A percentile compares a stretch with the other conserved stretches of the same genome.
Conservation (phyloP, 64 coral and sea anemone species). For the Actinia equina region DNA sequence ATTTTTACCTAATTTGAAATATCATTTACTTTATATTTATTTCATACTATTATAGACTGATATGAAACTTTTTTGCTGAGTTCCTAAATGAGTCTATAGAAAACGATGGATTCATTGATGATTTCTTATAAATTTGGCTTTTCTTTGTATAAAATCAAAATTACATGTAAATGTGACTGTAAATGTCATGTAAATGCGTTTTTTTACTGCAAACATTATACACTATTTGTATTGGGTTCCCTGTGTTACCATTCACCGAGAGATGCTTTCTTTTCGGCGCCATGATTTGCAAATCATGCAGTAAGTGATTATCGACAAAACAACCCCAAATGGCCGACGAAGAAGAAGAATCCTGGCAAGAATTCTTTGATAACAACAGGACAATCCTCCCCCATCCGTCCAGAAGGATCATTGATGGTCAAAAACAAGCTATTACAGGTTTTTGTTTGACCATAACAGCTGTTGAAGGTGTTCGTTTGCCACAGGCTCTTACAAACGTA, state of each 20-base stretch:
- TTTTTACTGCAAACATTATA: too few relatives aligned
- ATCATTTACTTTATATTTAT: too few relatives aligned
- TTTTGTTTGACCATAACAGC: constrained; percentile 78
- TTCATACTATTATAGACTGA: too few relatives aligned
- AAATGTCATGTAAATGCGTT: too few relatives aligned
- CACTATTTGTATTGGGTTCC: not conserved
- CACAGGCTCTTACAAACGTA: constrained; percentile 52
- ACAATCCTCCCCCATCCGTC: constrained; percentile 71
- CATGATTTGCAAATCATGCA: constrained; percentile 23
- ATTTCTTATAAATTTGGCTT: too few relatives aligned
- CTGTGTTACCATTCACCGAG: constrained; percentile 30
- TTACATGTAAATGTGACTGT: too few relatives aligned
- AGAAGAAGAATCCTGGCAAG: constrained; percentile 90
- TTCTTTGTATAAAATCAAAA: too few relatives aligned
- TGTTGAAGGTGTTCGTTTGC: constrained; percentile 74
- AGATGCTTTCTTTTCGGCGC: constrained; percentile 52
- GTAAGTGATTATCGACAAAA: constrained; percentile 22
- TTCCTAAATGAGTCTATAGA: too few relatives aligned
- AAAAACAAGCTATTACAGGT: constrained; percentile 48
- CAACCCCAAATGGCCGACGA: constrained; percentile 90
- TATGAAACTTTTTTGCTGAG: too few relatives aligned
- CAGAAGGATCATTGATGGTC: constrained; percentile 47
- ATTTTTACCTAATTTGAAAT: too few relatives aligned
- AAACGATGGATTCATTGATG: too few relatives aligned
- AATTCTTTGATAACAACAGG: constrained; percentile 93